Percentiles rank a stretch among this genome's conserved stretches.
phyloP scores from a whole-genome alignment of 2,797 vertebrate species.

The Aldrovandia affinis region DNA sequence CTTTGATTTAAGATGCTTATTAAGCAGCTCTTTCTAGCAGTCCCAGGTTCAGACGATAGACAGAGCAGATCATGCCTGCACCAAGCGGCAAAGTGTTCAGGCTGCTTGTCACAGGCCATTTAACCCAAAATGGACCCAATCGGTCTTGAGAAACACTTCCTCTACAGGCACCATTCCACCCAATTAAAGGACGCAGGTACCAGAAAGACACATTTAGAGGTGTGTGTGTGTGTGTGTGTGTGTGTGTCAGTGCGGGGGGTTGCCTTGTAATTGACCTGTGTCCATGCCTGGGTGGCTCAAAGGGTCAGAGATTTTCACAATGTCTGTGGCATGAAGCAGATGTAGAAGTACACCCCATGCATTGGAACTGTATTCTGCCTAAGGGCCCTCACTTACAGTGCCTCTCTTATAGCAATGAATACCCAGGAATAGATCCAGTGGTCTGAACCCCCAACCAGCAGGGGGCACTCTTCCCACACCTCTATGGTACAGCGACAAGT shows the following conservation, averaged over 20 bases:
- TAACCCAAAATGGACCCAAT: conserved; percentile 48
- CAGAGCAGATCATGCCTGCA: conserved; percentile 43
- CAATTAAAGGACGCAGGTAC: conserved; percentile 46
- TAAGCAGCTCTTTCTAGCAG: conserved; percentile 28
- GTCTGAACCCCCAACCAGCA: neutral
- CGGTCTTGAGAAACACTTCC: conserved; percentile 47
- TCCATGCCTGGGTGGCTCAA: neutral
- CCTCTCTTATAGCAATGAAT: neutral
- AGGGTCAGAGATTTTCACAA: neutral
- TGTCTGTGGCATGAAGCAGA: too few relatives aligned
- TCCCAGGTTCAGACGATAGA: conserved; percentile 37
- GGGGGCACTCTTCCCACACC: neutral
- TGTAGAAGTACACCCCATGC: neutral
- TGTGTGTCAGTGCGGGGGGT: neutral
- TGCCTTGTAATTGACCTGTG: neutral
- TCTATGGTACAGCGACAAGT: neutral
- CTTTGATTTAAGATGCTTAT: neutral
- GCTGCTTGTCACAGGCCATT: conserved; percentile 47
- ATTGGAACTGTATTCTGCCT: neutral
- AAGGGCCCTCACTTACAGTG: neutral
- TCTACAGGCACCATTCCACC: conserved; percentile 28
- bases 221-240: neutral
- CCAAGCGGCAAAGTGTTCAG: conserved; percentile 46
- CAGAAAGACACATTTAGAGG: neutral
- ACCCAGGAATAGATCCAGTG: neutral